Evolutionary conservation across 2,888 invertebrate species (phyloP).

Genomic region (Frankliniella fusca): DNA sequence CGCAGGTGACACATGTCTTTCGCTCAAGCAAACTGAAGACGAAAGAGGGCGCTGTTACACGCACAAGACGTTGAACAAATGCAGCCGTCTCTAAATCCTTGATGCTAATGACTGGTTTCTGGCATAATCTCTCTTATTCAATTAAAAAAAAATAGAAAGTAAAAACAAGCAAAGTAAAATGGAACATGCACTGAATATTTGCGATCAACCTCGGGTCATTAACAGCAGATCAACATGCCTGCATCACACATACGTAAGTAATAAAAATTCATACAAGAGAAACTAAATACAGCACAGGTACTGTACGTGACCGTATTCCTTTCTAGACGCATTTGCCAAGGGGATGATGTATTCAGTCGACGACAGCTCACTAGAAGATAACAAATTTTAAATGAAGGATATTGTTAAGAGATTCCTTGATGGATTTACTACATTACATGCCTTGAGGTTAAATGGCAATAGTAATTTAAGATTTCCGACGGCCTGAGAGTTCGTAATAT

Average conservation of each 20-base stretch:
- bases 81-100: too few species aligned
- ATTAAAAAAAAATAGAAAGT: too few species aligned
- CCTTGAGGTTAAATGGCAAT: not conserved
- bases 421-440: not conserved
- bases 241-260: not conserved
- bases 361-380: slow-evolving; percentile 8
- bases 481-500: not conserved
- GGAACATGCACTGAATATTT: not conserved
- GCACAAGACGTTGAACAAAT: too few species aligned
- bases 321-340: not conserved
- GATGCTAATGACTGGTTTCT: too few species aligned
- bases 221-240: not conserved
- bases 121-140: too few species aligned
- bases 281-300: not conserved
- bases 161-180: too few species aligned
- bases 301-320: not conserved
- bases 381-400: not conserved
- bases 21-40: too few species aligned
- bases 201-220: not conserved
- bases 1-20: too few species aligned
- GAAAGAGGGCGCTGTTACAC: too few species aligned
- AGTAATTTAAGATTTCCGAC: not conserved
- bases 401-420: slow-evolving; percentile 1
- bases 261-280: not conserved
- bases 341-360: not conserved